A percentile compares a stretch with the other conserved stretches of the same genome.
These are phyloP conservation scores for Microcebus murinus DNA, from an alignment of 2,113 vertebrate species.

Conservation along the genomic window DNA sequence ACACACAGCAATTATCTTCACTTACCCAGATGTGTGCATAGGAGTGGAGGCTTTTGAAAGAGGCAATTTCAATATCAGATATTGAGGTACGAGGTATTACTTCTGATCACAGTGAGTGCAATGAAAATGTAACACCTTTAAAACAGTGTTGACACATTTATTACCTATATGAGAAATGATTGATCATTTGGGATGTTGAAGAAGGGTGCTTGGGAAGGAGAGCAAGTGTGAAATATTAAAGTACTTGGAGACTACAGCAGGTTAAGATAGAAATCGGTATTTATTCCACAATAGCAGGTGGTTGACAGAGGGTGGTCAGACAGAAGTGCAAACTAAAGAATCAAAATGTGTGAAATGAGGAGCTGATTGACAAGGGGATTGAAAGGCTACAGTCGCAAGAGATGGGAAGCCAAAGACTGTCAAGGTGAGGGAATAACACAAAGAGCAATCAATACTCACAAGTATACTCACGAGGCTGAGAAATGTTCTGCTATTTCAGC, in stretches of 20 bases:
- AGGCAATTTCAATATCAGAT: slow-evolving; percentile 38
- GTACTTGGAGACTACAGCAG: neutral
- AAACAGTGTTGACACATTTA: slow-evolving; percentile 72
- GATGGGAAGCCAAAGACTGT: neutral
- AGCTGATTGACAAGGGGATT: neutral
- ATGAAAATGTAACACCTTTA: slow-evolving; percentile 69
- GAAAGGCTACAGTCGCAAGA: neutral
- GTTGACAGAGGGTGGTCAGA: neutral
- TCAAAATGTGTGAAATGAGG: neutral
- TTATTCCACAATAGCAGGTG: neutral
- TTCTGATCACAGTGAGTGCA: slow-evolving; percentile 38
- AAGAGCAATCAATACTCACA: neutral
- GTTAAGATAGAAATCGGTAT: slow-evolving; percentile 24
- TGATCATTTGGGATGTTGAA: slow-evolving; percentile 67
- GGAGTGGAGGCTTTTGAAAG: slow-evolving; percentile 15
- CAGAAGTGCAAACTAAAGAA: neutral
- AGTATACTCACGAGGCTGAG: neutral
- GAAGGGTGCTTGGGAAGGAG: slow-evolving; percentile 45
- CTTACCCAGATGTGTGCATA: slow-evolving; percentile 24
- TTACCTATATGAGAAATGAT: slow-evolving; percentile 64
- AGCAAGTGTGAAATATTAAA: slow-evolving; percentile 55
- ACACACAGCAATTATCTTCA: slow-evolving; percentile 49
- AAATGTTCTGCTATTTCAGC: neutral
- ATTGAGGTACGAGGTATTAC: slow-evolving; percentile 62
- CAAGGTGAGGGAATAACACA: neutral